Evolutionary conservation across 2,113 vertebrate species (phyloP).

Genomic region (Lonchura striata): DNA sequence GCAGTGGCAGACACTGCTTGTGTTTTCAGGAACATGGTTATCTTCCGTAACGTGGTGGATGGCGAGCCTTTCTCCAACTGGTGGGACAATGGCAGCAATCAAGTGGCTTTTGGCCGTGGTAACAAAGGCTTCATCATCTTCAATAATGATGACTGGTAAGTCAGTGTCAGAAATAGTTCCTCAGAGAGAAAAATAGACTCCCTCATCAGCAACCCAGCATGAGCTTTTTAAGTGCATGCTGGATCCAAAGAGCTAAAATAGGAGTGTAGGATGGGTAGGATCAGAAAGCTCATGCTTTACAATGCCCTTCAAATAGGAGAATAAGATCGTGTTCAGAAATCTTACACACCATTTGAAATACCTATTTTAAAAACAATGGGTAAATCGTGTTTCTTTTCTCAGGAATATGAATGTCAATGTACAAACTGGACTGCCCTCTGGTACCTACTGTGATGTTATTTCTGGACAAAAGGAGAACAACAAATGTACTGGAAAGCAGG

Average conservation of each 20-base stretch:
- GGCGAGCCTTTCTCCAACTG: slow-evolving; percentile 85
- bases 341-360: not conserved
- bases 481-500: slow-evolving; percentile 81
- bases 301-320: not conserved
- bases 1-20: not conserved
- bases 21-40: slow-evolving; percentile 88
- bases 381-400: not conserved
- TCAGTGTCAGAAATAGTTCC: not conserved
- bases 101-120: slow-evolving; percentile 91
- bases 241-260: not conserved
- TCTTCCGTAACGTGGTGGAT: slow-evolving; percentile 87
- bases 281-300: not conserved
- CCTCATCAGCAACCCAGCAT: no score
- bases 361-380: not conserved
- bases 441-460: slow-evolving; percentile 92
- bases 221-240: no score
- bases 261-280: not conserved
- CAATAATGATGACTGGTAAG: not conserved
- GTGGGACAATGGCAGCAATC: slow-evolving; percentile 93
- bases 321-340: not conserved
- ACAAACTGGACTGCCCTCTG: slow-evolving; percentile 85
- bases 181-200: not conserved
- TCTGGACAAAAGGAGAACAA: slow-evolving; percentile 83
- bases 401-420: slow-evolving; percentile 80
- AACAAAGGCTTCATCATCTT: not conserved